Conservation (phyloP, 2,797 vertebrate species). For the Cichlasoma orientale region DNA sequence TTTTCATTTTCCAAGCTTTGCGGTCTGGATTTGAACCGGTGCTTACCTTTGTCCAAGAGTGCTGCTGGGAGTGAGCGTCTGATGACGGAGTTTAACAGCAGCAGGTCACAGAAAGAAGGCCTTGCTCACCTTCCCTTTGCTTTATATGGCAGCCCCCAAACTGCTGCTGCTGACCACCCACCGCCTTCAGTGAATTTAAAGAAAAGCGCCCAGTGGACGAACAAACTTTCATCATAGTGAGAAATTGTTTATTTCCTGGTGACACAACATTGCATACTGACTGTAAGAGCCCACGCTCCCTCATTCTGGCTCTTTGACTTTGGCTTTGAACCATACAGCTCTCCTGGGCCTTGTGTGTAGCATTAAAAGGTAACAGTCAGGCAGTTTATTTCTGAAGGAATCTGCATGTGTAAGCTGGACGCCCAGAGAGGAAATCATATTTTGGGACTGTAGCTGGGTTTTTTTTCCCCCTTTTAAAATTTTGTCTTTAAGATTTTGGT, state of each 20-base stretch:
- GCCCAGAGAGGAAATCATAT: neutral
- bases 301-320: neutral
- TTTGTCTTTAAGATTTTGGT: neutral
- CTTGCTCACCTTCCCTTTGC: neutral
- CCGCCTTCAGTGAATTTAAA: neutral
- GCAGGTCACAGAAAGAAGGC: neutral
- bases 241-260: neutral
- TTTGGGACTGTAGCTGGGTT: neutral
- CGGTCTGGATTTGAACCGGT: neutral
- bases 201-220: neutral
- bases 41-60: neutral
- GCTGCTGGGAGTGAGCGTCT: neutral
- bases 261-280: neutral
- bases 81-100: neutral
- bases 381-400: constrained; percentile 7
- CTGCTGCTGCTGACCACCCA: neutral
- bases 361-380: constrained; percentile 5
- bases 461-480: neutral
- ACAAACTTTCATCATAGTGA: neutral
- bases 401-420: neutral
- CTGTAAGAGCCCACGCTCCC: neutral
- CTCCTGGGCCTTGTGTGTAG: constrained; percentile 30
- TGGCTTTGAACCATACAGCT: neutral
- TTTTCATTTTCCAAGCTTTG: neutral
- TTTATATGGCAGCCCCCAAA: neutral